Conservation (phyloP, 2,113 vertebrate genomes). For the Aphelocoma coerulescens region DNA sequence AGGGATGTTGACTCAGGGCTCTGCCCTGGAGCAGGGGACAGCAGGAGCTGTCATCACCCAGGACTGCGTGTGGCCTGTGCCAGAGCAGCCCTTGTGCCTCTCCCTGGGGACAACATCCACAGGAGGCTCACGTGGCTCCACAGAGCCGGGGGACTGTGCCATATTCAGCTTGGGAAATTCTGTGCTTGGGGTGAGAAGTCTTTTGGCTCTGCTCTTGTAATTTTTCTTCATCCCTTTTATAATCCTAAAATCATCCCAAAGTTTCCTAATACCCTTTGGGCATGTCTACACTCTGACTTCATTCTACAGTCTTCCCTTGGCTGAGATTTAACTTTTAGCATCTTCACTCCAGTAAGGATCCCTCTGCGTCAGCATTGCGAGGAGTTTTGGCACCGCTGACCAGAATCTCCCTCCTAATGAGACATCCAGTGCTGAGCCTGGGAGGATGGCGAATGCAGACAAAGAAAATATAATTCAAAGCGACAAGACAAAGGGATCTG, state of each 20-base stretch:
- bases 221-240: not conserved
- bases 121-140: rapidly evolving
- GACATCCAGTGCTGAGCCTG: not conserved
- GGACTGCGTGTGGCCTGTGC: rapidly evolving
- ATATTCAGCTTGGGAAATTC: not conserved
- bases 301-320: not conserved
- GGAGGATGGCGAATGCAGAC: not conserved
- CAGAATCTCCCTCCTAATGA: not conserved
- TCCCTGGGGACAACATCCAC: not conserved
- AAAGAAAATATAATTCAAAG: conserved; percentile 38
- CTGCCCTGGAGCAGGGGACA: not conserved
- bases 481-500: conserved; percentile 23
- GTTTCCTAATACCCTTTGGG: not conserved
- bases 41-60: not conserved
- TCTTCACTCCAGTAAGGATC: not conserved
- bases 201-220: not conserved
- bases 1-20: not conserved
- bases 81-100: not conserved
- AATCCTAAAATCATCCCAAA: not conserved
- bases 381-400: not conserved
- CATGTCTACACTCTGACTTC: not conserved
- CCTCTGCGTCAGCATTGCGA: not conserved
- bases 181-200: not conserved
- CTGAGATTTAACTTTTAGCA: not conserved
- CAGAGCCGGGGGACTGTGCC: rapidly evolving